A percentile compares a stretch with the other conserved stretches of the same genome.
phyloP scores from a whole-genome alignment of 2,113 vertebrate genomes.

The Oenanthe melanoleuca region DNA sequence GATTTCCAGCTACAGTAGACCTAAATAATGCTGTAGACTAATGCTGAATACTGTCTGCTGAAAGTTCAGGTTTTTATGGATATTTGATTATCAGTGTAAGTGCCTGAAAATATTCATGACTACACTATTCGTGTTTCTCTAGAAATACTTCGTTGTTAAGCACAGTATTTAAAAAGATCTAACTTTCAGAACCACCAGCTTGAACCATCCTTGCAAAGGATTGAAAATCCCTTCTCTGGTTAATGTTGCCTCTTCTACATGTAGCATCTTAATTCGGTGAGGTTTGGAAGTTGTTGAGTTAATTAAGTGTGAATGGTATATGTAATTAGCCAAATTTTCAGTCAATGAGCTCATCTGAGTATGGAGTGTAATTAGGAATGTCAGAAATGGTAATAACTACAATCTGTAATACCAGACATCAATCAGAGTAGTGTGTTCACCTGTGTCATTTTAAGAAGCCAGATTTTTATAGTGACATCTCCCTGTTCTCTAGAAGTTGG shows the following conservation, averaged over 20 bases:
- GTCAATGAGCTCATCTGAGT: neutral
- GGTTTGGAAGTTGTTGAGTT: neutral
- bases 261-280: neutral
- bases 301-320: neutral
- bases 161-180: neutral
- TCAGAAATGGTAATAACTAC: neutral
- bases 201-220: neutral
- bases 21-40: neutral
- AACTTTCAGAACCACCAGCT: neutral
- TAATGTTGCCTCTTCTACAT: neutral
- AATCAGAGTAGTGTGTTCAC: neutral
- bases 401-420: neutral
- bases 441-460: neutral
- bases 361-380: neutral
- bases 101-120: neutral
- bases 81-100: neutral
- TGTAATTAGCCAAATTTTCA: neutral
- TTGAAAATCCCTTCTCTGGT: neutral
- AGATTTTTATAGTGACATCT: neutral
- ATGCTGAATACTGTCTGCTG: neutral
- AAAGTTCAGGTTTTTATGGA: neutral
- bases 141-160: neutral
- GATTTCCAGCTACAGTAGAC: neutral
- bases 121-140: neutral
- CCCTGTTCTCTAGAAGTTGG: neutral